These are phyloP conservation scores for Carposina sasakii DNA, from an alignment of 1,140 invertebrate genomes.

Conservation along the genomic window DNA sequence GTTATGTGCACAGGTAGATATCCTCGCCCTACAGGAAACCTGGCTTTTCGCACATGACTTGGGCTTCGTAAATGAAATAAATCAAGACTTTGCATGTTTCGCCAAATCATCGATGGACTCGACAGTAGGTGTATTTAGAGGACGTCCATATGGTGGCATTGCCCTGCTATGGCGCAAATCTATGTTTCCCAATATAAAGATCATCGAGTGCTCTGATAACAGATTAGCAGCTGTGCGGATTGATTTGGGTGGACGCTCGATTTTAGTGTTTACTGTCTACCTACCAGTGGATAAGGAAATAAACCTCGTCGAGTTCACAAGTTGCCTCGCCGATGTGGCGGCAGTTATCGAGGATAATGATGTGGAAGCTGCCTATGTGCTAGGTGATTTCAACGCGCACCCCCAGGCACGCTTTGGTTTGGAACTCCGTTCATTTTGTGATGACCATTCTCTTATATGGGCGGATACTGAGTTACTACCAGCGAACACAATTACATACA, in stretches of 20 bases:
- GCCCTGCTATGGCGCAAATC: background rate
- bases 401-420: background rate
- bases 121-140: background rate
- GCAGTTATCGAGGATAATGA: background rate
- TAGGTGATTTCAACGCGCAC: background rate
- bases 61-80: background rate
- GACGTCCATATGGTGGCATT: slow-evolving; percentile 5
- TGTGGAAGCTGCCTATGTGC: background rate
- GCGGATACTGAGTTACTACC: background rate
- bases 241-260: too few relatives aligned
- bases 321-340: background rate
- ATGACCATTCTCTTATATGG: background rate
- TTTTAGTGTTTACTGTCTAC: background rate
- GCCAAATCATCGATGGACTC: background rate
- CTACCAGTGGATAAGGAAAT: background rate
- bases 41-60: slow-evolving; percentile 1
- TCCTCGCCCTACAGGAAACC: background rate
- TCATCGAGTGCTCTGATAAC: background rate
- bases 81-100: background rate
- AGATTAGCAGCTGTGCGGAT: background rate
- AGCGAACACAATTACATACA: background rate
- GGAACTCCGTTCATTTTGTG: background rate
- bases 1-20: background rate
- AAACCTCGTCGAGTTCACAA: background rate
- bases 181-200: background rate